A percentile compares a stretch with the other conserved stretches of the same genome.
Conservation (phyloP, 2,888 invertebrate genomes). For the Boloria euphrosyne region DNA sequence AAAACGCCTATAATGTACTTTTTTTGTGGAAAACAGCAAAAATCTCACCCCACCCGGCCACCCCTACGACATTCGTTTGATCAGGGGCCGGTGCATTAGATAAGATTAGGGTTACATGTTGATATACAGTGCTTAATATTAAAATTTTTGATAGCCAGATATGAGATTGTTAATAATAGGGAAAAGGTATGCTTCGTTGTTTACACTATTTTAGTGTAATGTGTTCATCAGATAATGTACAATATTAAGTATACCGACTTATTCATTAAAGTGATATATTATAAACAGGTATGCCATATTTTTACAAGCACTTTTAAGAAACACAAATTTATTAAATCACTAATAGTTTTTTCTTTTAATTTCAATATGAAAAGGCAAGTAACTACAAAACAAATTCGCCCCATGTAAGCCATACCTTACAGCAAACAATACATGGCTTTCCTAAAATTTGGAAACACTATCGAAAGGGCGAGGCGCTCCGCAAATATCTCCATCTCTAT, state of each 20-base stretch:
- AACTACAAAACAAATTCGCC: slow-evolving; percentile 27
- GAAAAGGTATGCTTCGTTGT: too few species aligned
- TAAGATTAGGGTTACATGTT: slow-evolving; percentile 57
- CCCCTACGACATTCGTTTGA: slow-evolving; percentile 56
- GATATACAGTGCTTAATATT: not conserved
- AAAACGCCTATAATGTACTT: slow-evolving; percentile 67
- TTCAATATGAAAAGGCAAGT: slow-evolving; percentile 1
- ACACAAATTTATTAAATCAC: not conserved
- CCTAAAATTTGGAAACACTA: slow-evolving; percentile 82
- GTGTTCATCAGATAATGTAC: too few species aligned
- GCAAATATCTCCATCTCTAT: slow-evolving; percentile 65
- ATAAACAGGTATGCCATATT: too few species aligned
- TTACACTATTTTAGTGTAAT: too few species aligned
- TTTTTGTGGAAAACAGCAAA: slow-evolving; percentile 79
- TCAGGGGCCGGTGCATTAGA: slow-evolving; percentile 75
- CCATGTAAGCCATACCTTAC: slow-evolving; percentile 60
- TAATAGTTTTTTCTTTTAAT: not conserved
- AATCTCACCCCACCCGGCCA: slow-evolving; percentile 67
- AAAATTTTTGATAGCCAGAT: not conserved
- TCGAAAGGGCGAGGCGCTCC: slow-evolving; percentile 74
- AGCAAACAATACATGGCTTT: slow-evolving; percentile 74
- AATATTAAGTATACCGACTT: too few species aligned
- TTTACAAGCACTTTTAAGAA: too few species aligned
- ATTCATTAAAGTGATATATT: too few species aligned
- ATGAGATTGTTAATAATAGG: not conserved